Base-by-base conservation (phyloP, 1,140 invertebrate species). In the Drosophila bipectinata region DNA sequence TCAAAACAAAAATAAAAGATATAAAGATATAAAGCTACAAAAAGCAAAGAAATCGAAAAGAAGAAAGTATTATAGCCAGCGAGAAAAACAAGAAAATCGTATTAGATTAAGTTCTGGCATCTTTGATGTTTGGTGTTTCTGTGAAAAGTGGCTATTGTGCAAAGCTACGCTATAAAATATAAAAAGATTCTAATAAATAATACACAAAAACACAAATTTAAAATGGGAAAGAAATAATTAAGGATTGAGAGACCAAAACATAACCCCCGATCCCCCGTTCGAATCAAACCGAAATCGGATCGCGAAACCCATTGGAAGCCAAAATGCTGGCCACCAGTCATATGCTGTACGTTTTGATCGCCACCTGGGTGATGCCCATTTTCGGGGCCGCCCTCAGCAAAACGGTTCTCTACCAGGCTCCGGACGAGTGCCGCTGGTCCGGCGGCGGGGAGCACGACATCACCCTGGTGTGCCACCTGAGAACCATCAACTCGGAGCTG, bases 401-500 rank as follows among this genome's bases (percentile, higher is more conserved):
- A 77, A 94, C 94, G 57, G 92, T 95, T 37, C 92, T 95, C 9
- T 97, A 97, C 91, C 96, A 97, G 90, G 96, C 96, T 55, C 96
- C 96, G 41, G 96, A 97, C 92, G 96, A 97, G 91, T 97, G 96
- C 93, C 95, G 96, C 79, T 97, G 96, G 96, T 93, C 94, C 48
- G 95, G 94, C 79, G 92, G 93, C 61, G 91, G 92, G 55, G 94
- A 94, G 53, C 93, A 93, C 77, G 95, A 95, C 82, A 96, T 97
- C 3, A 95, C 96, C 1, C 93, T 97, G 57, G 94, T 96, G 60
- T 98, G 97, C 83, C 94, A 95, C 66, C 92, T 98, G 57, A 93
- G 95, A 47, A 97, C 96, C 67, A 97, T 97, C 92, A 97, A 97
- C 92, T 97, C 96, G 90, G 96, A 97, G 92, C 92, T 97, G 84